phyloP scores from a whole-genome alignment of 2,113 vertebrate species.

The Camelus dromedarius region DNA sequence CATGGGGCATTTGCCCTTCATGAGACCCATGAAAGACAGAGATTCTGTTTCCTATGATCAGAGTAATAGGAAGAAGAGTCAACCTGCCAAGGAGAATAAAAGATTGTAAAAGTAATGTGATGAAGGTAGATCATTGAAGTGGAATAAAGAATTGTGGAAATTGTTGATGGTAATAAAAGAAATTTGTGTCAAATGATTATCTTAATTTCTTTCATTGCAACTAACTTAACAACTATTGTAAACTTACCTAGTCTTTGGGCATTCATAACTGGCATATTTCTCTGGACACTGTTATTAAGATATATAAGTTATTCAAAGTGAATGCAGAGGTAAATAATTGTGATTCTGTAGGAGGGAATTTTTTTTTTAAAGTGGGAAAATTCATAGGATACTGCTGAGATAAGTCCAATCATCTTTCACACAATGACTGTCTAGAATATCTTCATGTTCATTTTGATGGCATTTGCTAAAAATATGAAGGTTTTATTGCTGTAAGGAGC shows the following conservation, averaged over 20 bases:
- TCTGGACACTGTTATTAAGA: background rate
- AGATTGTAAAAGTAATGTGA: background rate
- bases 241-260: background rate
- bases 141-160: background rate
- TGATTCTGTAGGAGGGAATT: conserved; percentile 5
- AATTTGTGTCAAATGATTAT: background rate
- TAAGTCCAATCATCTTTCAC: background rate
- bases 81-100: background rate
- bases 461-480: background rate
- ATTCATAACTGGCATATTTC: background rate
- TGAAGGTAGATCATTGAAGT: background rate
- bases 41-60: background rate
- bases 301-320: conserved; percentile 27
- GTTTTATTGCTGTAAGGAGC: background rate
- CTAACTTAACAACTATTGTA: conserved; percentile 13
- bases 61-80: background rate
- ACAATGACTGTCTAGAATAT: background rate
- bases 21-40: background rate
- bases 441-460: background rate
- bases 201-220: background rate
- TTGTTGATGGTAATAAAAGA: background rate
- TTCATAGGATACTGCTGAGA: background rate
- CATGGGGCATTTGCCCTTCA: background rate
- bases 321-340: conserved; percentile 24
- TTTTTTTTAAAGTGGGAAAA: background rate